A percentile compares a stretch with the other conserved stretches of the same genome.
These are phyloP conservation scores for Pitta sordida DNA, from an alignment of 2,113 vertebrate species.

Conservation along the genomic window DNA sequence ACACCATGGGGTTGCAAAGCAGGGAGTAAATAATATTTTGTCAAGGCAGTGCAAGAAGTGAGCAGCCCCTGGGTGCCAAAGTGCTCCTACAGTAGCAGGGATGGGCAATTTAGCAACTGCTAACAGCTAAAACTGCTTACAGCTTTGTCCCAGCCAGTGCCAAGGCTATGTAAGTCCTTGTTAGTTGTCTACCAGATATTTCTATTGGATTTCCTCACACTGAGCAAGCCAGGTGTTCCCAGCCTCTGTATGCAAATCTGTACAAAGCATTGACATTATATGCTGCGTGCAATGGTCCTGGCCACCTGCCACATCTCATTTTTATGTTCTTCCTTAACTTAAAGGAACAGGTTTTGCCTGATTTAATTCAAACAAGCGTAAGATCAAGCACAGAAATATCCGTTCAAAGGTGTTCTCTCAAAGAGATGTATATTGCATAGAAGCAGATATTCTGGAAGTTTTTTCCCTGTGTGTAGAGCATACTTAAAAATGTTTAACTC, in stretches of 20 bases:
- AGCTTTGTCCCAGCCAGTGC: background rate
- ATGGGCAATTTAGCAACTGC: background rate
- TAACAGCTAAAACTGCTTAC: background rate
- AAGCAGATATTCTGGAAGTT: background rate
- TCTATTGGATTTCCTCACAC: background rate
- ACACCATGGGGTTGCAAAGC: background rate
- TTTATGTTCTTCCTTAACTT: background rate
- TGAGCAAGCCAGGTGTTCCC: background rate
- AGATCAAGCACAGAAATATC: background rate
- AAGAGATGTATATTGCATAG: background rate
- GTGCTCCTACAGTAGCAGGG: background rate
- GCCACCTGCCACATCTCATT: background rate
- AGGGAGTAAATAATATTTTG: background rate
- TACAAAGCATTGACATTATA: background rate
- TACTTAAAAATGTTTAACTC: background rate
- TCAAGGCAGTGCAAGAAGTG: background rate
- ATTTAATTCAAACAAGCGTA: background rate
- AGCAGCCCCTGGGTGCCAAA: background rate
- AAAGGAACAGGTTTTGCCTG: background rate
- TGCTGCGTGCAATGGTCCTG: background rate
- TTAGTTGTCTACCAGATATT: rapidly evolving
- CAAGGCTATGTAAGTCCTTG: background rate
- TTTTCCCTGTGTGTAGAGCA: background rate
- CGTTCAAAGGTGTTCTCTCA: background rate
- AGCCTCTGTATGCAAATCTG: background rate